Conservation (phyloP, 2,797 vertebrate genomes). For the Tapirus indicus region DNA sequence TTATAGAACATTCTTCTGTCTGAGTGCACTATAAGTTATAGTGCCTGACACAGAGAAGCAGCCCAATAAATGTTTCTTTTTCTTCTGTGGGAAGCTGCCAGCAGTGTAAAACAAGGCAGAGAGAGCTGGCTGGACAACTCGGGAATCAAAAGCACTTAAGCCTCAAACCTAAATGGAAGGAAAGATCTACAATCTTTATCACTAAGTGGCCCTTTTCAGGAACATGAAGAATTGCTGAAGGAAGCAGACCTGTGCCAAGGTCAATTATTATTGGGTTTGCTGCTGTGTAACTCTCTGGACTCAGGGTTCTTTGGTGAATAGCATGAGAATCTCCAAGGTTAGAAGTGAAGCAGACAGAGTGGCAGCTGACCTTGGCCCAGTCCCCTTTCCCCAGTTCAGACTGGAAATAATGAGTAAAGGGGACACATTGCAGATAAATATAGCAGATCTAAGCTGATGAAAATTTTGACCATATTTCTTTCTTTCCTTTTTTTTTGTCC, state of each 20-base stretch:
- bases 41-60: conserved; percentile 58
- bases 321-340: background rate
- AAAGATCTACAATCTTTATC: background rate
- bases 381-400: background rate
- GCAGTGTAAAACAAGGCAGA: background rate
- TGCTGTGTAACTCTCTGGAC: background rate
- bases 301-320: background rate
- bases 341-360: background rate
- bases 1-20: conserved; percentile 68
- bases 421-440: background rate
- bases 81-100: conserved; percentile 52
- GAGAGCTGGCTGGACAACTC: background rate
- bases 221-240: background rate
- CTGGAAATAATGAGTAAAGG: background rate
- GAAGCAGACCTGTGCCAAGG: background rate
- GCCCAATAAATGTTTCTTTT: conserved; percentile 44
- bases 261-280: background rate
- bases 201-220: conserved; percentile 43
- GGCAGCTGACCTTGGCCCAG: background rate
- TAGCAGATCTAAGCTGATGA: background rate
- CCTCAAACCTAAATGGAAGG: conserved; percentile 59
- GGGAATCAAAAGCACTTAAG: conserved; percentile 65
- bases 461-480: background rate
- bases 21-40: conserved; percentile 60
- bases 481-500: too few species aligned